These are phyloP conservation scores for Aphidius ervi DNA, from an alignment of 1,140 invertebrate species.

Conservation along the genomic window DNA sequence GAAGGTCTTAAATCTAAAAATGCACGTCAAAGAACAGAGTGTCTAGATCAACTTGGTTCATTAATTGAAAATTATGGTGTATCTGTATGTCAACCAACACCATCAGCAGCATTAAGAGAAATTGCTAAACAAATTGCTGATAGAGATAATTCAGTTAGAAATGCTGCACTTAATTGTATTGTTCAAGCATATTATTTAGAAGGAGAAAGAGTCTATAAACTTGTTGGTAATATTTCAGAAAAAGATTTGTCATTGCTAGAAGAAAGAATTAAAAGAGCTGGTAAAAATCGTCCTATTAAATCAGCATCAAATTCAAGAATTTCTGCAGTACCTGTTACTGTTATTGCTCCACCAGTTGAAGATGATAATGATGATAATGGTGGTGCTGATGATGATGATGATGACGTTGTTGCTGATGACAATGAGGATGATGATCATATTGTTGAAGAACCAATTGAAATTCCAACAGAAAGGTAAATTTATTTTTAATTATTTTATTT, in stretches of 20 bases:
- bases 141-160: conserved; percentile 92
- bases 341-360: conserved; percentile 42
- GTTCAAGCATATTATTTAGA: conserved; percentile 87
- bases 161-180: conserved; percentile 91
- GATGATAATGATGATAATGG: conserved; percentile 40
- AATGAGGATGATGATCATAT: conserved; percentile 25
- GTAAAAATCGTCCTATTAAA: conserved; percentile 63
- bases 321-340: conserved; percentile 39
- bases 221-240: conserved; percentile 76
- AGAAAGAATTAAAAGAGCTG: conserved; percentile 87
- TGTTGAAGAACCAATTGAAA: conserved; percentile 18
- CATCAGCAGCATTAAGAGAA: conserved; percentile 79
- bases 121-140: conserved; percentile 93
- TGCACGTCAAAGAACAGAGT: conserved; percentile 91
- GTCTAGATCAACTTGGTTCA: conserved; percentile 84
- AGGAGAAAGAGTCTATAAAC: conserved; percentile 87
- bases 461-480: conserved; percentile 20
- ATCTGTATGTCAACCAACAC: conserved; percentile 75
- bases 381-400: conserved; percentile 41
- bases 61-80: conserved; percentile 85
- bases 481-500: conserved; percentile 13
- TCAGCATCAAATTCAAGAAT: conserved; percentile 40
- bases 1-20: conserved; percentile 96
- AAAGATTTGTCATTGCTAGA: conserved; percentile 92
- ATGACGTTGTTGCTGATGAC: conserved; percentile 10